These are phyloP conservation scores for Ophioderma brevispina DNA, from an alignment of 35 echinoderm and acorn worm genomes.

Conservation along the genomic window DNA sequence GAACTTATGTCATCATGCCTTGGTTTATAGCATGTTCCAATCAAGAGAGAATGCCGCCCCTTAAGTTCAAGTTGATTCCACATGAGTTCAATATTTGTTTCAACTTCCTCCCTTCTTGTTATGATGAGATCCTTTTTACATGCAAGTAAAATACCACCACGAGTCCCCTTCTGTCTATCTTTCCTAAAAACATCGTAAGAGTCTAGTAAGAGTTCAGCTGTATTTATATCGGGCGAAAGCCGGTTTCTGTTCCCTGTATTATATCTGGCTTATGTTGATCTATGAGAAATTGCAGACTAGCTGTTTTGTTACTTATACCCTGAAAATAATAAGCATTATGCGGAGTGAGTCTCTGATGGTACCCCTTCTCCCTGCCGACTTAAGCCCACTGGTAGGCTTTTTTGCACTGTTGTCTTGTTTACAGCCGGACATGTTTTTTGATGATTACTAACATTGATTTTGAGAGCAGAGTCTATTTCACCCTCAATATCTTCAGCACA, in stretches of 20 bases:
- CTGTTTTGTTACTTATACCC: not conserved
- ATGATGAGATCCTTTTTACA: not conserved
- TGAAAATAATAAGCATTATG: not conserved
- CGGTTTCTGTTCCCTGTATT: not conserved
- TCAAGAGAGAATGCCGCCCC: not conserved
- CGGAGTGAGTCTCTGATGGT: not conserved
- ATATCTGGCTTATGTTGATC: constrained; percentile 19
- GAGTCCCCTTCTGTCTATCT: not conserved
- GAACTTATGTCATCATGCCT: not conserved
- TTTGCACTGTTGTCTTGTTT: not conserved
- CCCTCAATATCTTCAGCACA: not conserved
- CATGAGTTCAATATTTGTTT: not conserved
- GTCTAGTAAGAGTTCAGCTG: not conserved
- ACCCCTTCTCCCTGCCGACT: not conserved
- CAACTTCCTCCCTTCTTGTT: not conserved
- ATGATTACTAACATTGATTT: not conserved
- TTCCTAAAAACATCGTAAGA: not conserved
- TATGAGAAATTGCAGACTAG: not conserved
- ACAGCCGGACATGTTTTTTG: not conserved
- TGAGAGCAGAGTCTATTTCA: not conserved
- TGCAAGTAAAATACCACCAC: not conserved
- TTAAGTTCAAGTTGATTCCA: constrained; percentile 16
- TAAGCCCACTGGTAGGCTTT: not conserved
- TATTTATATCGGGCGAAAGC: not conserved
- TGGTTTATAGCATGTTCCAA: not conserved